A percentile compares a stretch with the other conserved stretches of the same genome.
These are phyloP conservation scores for Rhineura floridana DNA, from an alignment of 2,113 vertebrate genomes.

Conservation along the genomic window DNA sequence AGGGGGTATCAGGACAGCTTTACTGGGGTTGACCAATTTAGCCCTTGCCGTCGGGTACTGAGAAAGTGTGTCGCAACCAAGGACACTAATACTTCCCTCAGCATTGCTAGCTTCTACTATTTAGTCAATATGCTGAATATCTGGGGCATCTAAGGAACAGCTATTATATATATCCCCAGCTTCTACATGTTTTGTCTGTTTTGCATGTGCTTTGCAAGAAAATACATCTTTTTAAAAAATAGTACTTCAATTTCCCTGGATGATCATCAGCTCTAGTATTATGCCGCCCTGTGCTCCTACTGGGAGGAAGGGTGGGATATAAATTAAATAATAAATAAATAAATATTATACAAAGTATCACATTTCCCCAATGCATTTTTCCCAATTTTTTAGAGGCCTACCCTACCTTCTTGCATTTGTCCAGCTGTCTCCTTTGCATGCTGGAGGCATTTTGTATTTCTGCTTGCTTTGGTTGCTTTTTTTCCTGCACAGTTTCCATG, in stretches of 20 bases:
- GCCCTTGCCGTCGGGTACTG: not conserved
- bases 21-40: not conserved
- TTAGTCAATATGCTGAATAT: not conserved
- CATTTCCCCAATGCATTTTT: too few species aligned
- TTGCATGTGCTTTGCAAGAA: slow-evolving; percentile 1
- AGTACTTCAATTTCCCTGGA: not conserved
- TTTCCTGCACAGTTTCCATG: not conserved
- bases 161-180: not conserved
- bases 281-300: too few species aligned
- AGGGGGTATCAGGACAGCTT: not conserved
- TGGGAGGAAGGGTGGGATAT: too few species aligned
- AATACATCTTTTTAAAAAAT: not conserved
- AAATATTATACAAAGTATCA: not conserved
- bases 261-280: not conserved
- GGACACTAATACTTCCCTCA: not conserved
- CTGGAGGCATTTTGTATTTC: not conserved
- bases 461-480: not conserved
- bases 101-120: not conserved
- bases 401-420: not conserved
- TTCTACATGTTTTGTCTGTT: not conserved
- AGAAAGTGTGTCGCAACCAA: not conserved
- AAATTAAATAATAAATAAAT: too few species aligned
- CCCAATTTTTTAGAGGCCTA: too few species aligned
- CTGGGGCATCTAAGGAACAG: not conserved
- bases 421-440: not conserved